A percentile compares a stretch with the other conserved stretches of the same genome.
Evolutionary conservation across 1,140 invertebrate species (phyloP).

Genomic region (Tigriopus japonicus): DNA sequence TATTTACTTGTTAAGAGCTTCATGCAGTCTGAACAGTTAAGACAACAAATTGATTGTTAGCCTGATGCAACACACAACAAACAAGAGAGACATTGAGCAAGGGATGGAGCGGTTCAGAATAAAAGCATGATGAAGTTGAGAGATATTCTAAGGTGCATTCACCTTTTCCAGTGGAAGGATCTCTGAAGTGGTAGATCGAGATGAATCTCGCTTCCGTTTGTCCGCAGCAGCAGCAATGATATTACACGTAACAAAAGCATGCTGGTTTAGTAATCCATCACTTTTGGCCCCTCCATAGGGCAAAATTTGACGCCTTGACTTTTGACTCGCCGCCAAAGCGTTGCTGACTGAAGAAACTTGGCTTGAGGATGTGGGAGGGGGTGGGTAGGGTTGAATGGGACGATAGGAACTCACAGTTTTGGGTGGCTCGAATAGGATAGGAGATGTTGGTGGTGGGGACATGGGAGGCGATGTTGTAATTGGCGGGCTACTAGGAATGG

Average conservation of each 20-base stretch:
- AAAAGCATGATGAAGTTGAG: neutral
- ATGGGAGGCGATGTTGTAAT: too few relatives aligned
- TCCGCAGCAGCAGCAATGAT: conserved; percentile 15
- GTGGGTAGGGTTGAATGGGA: too few relatives aligned
- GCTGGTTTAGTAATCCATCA: conserved; percentile 14
- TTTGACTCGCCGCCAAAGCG: too few relatives aligned
- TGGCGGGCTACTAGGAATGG: too few relatives aligned
- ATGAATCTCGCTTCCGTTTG: conserved; percentile 10
- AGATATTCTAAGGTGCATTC: too few relatives aligned
- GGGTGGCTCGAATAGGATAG: too few relatives aligned
- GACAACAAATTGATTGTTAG: neutral
- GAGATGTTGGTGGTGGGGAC: too few relatives aligned
- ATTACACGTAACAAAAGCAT: conserved; percentile 11
- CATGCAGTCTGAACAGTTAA: neutral
- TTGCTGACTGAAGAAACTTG: too few relatives aligned
- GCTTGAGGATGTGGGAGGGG: too few relatives aligned
- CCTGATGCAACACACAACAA: neutral
- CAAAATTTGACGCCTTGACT: conserved; percentile 3
- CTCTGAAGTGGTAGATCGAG: neutral
- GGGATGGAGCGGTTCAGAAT: neutral
- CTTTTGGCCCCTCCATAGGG: conserved; percentile 12
- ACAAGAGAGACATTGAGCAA: neutral
- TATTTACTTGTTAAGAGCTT: too few relatives aligned
- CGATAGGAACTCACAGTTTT: too few relatives aligned
- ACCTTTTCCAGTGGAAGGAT: conserved; percentile 13